Evolutionary conservation across 2,888 invertebrate genomes (phyloP), one percentile per base, ranked within the genome.

Genomic region (Aleiodes testaceus): DNA sequence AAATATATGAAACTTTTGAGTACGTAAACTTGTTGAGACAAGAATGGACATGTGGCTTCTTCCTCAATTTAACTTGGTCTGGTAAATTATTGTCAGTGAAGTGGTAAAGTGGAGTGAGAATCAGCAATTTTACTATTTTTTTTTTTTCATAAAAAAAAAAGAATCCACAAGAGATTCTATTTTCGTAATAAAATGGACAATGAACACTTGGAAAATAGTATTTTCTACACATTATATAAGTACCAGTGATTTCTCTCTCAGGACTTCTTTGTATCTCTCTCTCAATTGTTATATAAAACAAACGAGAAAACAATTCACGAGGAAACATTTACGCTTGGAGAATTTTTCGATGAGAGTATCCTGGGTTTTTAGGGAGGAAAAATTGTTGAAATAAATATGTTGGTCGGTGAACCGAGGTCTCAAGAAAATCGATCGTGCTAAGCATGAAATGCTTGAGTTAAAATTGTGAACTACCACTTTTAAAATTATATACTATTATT

Each of bases 361-460:
- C n/a, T n/a, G 59, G 36, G 36, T 36, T 55, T 30, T 36, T 47
- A 44, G 18, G 5, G 11, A 61, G 18, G 26, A 20, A 64, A 52
- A 52, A 42, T 64, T 50, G 52, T 50, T 53, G 63, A 69, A 69
- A 69, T 69, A 69, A 69, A 69, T 69, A 69, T 69, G 64, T 44
- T 30, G 69, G 63, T 63, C 69, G 69, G 50, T 63, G 69, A 69
- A 69, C 64, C 69, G 69, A 44, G 63, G 63, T 42, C 59, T 69
- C 49, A 22, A 50, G 53, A 63, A 69, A 69, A 69, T 69, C 69
- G 69, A 69, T 69, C 20, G 20, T 16, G 49, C 45, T n/a, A 36
- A 61, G 49, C 49, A 59, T 36, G 68, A 59, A 18, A 49, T 59
- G 61, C 59, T 42, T 20, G 59, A 59, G 59, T 36, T 59, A 59